phyloP scores from a whole-genome alignment of 2,888 invertebrate species.

The Callimorpha dominula region DNA sequence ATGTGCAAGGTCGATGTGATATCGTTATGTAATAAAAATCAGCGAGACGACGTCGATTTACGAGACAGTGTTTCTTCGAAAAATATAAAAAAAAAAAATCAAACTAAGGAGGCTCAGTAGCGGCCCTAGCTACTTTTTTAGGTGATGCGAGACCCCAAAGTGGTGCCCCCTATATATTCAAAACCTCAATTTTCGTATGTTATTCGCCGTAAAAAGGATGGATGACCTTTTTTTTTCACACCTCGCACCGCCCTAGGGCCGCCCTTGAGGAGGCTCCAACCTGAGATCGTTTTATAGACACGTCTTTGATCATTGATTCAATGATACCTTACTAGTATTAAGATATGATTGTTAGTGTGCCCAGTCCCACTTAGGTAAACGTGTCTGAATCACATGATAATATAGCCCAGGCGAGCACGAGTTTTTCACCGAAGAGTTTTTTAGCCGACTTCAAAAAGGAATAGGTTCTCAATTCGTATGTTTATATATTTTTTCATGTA shows the following conservation, averaged over 20 bases:
- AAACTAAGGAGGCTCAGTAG: slow-evolving; percentile 3
- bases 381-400: neutral
- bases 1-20: neutral
- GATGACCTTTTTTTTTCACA: no score
- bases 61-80: neutral
- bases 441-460: no score
- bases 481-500: no score
- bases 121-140: no score
- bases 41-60: neutral
- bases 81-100: slow-evolving; percentile 34
- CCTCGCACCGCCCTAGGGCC: no score
- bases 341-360: neutral
- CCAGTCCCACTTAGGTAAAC: neutral
- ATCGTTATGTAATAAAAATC: neutral
- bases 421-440: neutral
- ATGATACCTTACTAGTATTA: neutral
- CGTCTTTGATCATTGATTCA: neutral
- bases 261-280: slow-evolving; percentile 17
- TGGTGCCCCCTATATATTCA: no score
- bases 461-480: no score
- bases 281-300: slow-evolving; percentile 36
- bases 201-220: no score
- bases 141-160: no score
- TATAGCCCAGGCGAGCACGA: neutral
- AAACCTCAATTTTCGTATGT: no score